Base-by-base conservation (phyloP, 2,113 vertebrate species). In the Cinclus cinclus region DNA sequence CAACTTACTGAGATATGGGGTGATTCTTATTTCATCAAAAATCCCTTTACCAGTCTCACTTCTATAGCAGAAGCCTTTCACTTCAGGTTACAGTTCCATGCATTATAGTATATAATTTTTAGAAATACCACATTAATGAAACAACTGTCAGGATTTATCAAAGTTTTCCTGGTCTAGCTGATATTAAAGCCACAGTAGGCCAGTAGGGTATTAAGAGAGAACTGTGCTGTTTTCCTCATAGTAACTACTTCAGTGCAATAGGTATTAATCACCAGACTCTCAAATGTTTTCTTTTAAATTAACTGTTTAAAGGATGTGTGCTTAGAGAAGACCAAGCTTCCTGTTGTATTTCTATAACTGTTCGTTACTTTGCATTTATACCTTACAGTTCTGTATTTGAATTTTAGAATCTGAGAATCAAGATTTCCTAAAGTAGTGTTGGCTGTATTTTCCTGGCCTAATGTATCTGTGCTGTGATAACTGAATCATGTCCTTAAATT, bases 401-500 rank as follows among this genome's bases (percentile, higher is more conserved):
- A 65, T 77, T 92, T 74, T 44, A 50, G 68, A 86, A 77, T 63
- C 59, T 52, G 67, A 77, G 24, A 90, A 63, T 77, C 1, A 2
- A 50, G 41, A 55, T 60, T 64, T 95, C 50, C 46, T 69, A 17
- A 67, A 85, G 23, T 39, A 50, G 11, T 47, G 7, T 68, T 82
- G 46, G 19, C 28, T 73, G 6, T 59, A 7, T 84, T 95, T 89
- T 81, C 53, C 58, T 89, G 65, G 44, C 31, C 65, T 78, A 15
- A 64, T 87, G 15, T 84, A 2, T 87, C 50, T 37, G 30, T 70
- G 63, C 22, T 55, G 49, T 64, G 46, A 69, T 52, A 89, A 87
- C 65, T 64, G 90, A 92, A 73, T 91, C 49, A 24, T 62, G 19
- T 80, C 64, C 88, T 71, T 90, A 90, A 92, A 95, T 93, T 71